Evolutionary conservation across 1,140 invertebrate species (phyloP), one percentile per base, ranked within the genome.

Genomic region (Drosophila mojavensis): DNA sequence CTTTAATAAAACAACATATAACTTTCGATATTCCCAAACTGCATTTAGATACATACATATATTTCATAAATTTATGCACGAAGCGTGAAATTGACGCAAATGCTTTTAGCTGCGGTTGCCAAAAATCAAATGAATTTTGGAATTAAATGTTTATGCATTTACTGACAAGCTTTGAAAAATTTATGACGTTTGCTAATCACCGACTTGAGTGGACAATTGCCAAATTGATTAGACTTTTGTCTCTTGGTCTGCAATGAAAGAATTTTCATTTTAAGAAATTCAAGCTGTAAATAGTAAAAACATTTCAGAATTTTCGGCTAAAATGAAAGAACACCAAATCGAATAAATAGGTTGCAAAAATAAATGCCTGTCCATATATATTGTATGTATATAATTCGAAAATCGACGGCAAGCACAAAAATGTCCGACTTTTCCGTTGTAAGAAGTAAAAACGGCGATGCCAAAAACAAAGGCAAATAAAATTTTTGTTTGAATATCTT

Each of bases 291-390:
- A 78, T 60, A 80, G 66, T 74, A 75, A 74, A 89, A 83, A 50
- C 56, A 79, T 75, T 89, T 85, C 69, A 69, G 50, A 61, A 69
- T 36, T 39, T 39, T 10, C 48, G 54, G 48, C 58, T 51, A 47
- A 65, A 66, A 85, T 3, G 47, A 76, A 76, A 47, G 5, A 4
- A 15, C 47, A 53, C 65, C 62, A 59, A 66, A 71, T 70, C 62
- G 50, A 74, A 81, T 70, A 67, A 81, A 86, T 81, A 55, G 55
- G 61, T 58, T 75, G 59, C 50, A 81, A 73, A 83, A 89, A 73
- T 79, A 58, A 89, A 89, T 79, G 75, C 71, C 58, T 66, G 73
- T 51, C 67, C 66, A 61, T 89, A 86, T 84, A 79, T 75, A 59
- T 58, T 50, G 50, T 67, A 48, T 62, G 53, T 33, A 24, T 20